These are phyloP conservation scores for Timandra comae DNA, from an alignment of 2,888 invertebrate species.

Conservation along the genomic window DNA sequence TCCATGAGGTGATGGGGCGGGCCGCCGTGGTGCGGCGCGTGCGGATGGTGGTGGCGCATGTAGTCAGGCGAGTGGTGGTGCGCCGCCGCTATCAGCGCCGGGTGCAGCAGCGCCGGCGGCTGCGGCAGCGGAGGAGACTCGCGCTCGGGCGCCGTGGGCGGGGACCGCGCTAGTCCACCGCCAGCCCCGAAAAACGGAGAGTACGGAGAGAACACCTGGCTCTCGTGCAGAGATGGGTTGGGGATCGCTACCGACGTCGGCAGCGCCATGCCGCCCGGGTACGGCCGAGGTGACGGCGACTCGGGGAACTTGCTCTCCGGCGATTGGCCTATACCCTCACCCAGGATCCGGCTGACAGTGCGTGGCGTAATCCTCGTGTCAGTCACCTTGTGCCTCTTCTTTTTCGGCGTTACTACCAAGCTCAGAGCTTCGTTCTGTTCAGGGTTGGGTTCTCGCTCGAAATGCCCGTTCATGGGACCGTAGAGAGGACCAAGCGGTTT, in stretches of 20 bases:
- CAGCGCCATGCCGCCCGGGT: constrained; percentile 91
- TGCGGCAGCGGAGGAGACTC: constrained; percentile 91
- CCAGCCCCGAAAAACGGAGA: constrained; percentile 89
- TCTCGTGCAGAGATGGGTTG: constrained; percentile 96
- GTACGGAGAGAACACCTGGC: constrained; percentile 94
- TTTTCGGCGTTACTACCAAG: constrained; percentile 95
- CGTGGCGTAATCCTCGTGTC: constrained; percentile 94
- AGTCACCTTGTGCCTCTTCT: constrained; percentile 98
- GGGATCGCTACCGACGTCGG: constrained; percentile 98
- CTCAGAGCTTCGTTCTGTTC: constrained; percentile 97
- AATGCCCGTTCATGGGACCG: constrained; percentile 79
- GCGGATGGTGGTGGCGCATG: constrained; percentile 82
- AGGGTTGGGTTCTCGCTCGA: constrained; percentile 82
- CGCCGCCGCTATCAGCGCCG: constrained; percentile 88
- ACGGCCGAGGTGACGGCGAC: constrained; percentile 85
- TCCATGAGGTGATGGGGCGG: constrained; percentile 87
- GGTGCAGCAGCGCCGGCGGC: constrained; percentile 90
- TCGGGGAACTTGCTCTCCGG: constrained; percentile 78
- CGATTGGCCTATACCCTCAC: constrained; percentile 86
- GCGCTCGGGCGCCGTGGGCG: constrained; percentile 81
- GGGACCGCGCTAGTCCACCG: constrained; percentile 71
- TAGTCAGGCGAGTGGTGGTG: constrained; percentile 88
- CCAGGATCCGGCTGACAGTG: constrained; percentile 90
- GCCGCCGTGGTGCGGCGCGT: constrained; percentile 86
- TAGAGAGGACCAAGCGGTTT: constrained; percentile 83